A percentile compares a stretch with the other conserved stretches of the same genome.
These are phyloP conservation scores for Carcinoscorpius rotundicauda DNA, from an alignment of 1,140 invertebrate species.

Conservation along the genomic window DNA sequence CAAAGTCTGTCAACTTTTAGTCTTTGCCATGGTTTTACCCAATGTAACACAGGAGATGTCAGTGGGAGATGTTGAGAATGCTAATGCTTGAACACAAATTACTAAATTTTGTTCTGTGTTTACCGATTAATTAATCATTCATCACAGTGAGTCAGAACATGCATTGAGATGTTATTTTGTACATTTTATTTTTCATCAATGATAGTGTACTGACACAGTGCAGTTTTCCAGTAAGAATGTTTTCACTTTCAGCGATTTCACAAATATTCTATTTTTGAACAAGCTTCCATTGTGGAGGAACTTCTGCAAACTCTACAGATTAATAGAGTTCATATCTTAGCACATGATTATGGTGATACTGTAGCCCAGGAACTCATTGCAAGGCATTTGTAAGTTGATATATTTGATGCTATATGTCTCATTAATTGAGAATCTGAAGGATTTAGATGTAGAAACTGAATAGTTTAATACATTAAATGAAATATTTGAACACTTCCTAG, in stretches of 20 bases:
- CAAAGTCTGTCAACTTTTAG: too few relatives aligned
- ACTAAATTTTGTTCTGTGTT: too few relatives aligned
- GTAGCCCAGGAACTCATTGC: slow-evolving; percentile 30
- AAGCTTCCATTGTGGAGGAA: slow-evolving; percentile 31
- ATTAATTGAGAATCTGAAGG: too few relatives aligned
- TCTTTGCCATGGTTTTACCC: too few relatives aligned
- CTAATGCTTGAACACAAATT: too few relatives aligned
- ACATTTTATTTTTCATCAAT: not conserved
- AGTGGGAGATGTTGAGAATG: too few relatives aligned
- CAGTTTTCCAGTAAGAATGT: slow-evolving; percentile 1
- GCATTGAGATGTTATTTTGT: not conserved
- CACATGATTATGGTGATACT: slow-evolving; percentile 36
- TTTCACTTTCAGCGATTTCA: slow-evolving; percentile 23
- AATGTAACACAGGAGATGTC: too few relatives aligned
- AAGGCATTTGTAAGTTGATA: too few relatives aligned
- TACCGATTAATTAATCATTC: not conserved
- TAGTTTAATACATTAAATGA: too few relatives aligned
- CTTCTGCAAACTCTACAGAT: slow-evolving; percentile 26
- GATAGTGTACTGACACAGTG: not conserved
- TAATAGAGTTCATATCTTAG: slow-evolving; percentile 27
- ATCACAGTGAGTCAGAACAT: not conserved
- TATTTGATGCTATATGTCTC: too few relatives aligned
- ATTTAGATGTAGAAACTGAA: too few relatives aligned
- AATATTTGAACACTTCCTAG: too few relatives aligned
- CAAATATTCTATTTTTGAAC: slow-evolving; percentile 31